phyloP scores from a whole-genome alignment of 2,888 invertebrate genomes.

The Diloba caeruleocephala region DNA sequence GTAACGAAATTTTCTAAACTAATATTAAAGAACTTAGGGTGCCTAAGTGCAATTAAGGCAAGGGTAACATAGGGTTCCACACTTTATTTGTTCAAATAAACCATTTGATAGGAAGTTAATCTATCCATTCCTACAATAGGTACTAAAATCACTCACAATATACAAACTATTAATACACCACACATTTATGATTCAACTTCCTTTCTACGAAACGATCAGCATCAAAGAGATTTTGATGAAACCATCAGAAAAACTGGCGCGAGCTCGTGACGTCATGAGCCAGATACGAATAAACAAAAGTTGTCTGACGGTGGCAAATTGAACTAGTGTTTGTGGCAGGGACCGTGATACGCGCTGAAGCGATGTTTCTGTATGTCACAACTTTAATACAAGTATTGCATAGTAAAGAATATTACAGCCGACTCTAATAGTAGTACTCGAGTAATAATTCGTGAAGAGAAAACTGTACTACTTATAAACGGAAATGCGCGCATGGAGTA shows the following conservation, averaged over 20 bases:
- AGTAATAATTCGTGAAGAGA: no score
- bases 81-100: no score
- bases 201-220: conserved; percentile 19
- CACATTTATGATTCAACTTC: conserved; percentile 20
- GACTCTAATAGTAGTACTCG: no score
- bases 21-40: no score
- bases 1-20: no score
- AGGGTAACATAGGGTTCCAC: no score
- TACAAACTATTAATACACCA: conserved; percentile 5
- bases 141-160: neutral
- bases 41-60: no score
- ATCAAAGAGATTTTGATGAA: conserved; percentile 50
- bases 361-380: neutral
- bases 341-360: conserved; percentile 12
- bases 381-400: neutral
- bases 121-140: neutral
- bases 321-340: conserved; percentile 18
- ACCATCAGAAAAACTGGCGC: conserved; percentile 38
- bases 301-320: conserved; percentile 38
- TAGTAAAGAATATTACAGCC: no score
- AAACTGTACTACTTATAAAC: no score
- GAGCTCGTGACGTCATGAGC: conserved; percentile 39
- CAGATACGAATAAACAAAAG: conserved; percentile 44
- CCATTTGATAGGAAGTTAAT: no score
- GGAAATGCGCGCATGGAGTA: no score